Evolutionary conservation across 2,888 invertebrate genomes (phyloP), one percentile per base, ranked within the genome.

Genomic region (Colletes collaris): DNA sequence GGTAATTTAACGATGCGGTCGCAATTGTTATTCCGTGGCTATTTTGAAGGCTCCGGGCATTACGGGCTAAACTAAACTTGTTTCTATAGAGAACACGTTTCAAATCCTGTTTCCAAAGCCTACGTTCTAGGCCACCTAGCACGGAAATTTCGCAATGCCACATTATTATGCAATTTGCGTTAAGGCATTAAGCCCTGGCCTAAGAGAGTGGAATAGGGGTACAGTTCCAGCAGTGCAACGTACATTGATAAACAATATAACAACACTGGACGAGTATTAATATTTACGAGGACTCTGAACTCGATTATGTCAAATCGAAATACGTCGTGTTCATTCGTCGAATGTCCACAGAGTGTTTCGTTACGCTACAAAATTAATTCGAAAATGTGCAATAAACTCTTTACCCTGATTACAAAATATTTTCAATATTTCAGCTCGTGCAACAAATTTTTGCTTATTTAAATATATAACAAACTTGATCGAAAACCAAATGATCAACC

Each of bases 141-240:
- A 6, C 52, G 52, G 27, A 67, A 46, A 77, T 77, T 77, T 56
- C 56, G 56, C 66, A 55, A 63, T 58, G 62, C 52, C 58, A 76
- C 53, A 35, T 77, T 68, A 77, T 59, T 60, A 65, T 68, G 64
- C 64, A 77, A 76, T 77, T 77, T 77, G 35, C n/a, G 77, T 55
- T 64, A 64, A 76, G 53, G 46, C 68, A 40, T 40, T 77, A 76
- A 76, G 76, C 77, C 53, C 59, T 0, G 64, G 55, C 44, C 77
- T 76, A 58, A 68, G 35, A 49, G 4, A 11, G 13, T 59, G 16
- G 68, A 53, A 19, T 59, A 27, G 37, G 11, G 10, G 62, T 50
- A 10, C 49, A 13, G 58, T n/a, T 49, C 70, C 10, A 40, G 44
- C 50, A 56, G 52, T 64, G 4, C 27, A 13, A 13, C 8, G 16